A percentile compares a stretch with the other conserved stretches of the same genome.
Evolutionary conservation across 2,888 invertebrate species (phyloP).

Genomic region (Catocala fraxini): DNA sequence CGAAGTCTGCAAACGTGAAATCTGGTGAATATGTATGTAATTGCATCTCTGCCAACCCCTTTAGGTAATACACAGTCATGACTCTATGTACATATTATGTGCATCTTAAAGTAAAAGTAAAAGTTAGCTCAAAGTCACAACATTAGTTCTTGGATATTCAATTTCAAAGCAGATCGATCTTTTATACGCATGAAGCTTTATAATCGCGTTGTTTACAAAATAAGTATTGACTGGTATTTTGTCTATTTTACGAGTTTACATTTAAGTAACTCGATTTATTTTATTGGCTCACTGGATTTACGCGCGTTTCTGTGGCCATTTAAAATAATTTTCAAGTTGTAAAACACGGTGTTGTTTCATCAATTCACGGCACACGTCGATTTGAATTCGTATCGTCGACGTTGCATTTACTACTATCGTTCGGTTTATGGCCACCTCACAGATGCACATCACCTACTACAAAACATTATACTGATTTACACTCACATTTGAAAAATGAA

Average conservation of each 20-base stretch:
- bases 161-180: no score
- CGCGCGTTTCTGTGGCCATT: constrained; percentile 55
- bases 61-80: no score
- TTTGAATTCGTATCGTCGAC: constrained; percentile 63
- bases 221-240: constrained; percentile 24
- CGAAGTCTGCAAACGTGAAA: no score
- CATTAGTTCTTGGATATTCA: no score
- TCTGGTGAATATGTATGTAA: no score
- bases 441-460: constrained; percentile 32
- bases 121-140: no score
- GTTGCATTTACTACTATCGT: constrained; percentile 56
- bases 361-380: constrained; percentile 63
- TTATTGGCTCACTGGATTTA: constrained; percentile 56
- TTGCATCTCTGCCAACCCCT: no score
- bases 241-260: constrained; percentile 31
- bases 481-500: constrained; percentile 50
- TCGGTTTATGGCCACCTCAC: constrained; percentile 54
- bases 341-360: constrained; percentile 51
- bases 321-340: constrained; percentile 55
- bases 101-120: no score
- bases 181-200: no score
- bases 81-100: no score
- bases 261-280: constrained; percentile 59
- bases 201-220: no score
- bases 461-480: constrained; percentile 42